Conservation (phyloP, 2,113 vertebrate species). For the Hydrolagus affinis region DNA sequence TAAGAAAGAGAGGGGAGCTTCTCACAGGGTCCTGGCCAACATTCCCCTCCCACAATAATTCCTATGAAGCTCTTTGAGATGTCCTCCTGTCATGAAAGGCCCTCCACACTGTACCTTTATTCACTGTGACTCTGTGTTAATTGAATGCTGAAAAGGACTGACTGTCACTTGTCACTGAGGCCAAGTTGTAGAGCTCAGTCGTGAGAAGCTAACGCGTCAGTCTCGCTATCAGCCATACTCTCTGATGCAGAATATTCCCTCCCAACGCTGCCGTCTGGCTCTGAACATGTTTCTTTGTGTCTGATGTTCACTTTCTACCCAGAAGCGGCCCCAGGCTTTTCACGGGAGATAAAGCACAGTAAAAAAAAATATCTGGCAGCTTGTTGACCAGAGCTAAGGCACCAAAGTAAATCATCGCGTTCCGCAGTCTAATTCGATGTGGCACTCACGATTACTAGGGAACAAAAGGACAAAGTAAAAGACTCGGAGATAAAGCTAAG, state of each 20-base stretch:
- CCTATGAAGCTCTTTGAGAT: no score
- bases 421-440: slow-evolving; percentile 3
- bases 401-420: background rate
- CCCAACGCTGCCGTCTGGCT: background rate
- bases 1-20: no score
- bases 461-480: background rate
- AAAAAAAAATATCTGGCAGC: background rate
- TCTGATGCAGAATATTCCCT: background rate
- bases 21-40: no score
- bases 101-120: background rate
- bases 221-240: background rate
- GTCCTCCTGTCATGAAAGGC: no score
- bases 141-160: background rate
- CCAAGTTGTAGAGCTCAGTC: background rate
- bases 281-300: background rate
- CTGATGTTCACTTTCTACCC: background rate
- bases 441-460: background rate
- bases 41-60: no score
- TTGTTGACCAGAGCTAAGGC: background rate
- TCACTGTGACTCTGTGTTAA: background rate
- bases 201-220: background rate
- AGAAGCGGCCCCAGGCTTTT: slow-evolving; percentile 21
- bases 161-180: background rate
- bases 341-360: background rate
- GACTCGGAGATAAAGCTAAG: background rate